These are phyloP conservation scores for Pachliopta kotzebuea DNA, from an alignment of 2,888 invertebrate species.

Conservation along the genomic window DNA sequence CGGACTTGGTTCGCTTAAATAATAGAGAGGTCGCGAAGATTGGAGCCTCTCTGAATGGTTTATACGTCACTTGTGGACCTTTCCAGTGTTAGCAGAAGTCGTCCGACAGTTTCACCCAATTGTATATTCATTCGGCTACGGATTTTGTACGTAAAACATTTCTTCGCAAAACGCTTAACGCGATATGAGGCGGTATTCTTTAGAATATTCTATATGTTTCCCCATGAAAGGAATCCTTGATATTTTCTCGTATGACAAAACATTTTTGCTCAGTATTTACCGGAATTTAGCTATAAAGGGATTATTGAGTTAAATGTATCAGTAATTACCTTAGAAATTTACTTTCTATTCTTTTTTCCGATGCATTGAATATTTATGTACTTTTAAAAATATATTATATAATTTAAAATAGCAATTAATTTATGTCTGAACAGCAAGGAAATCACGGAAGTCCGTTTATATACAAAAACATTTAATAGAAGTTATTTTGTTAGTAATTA, in stretches of 20 bases:
- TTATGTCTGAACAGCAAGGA: no score
- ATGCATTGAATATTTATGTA: no score
- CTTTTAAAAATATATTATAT: no score
- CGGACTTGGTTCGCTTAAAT: conserved; percentile 71
- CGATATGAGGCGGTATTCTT: conserved; percentile 5
- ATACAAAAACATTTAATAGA: not conserved
- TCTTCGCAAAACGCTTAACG: conserved; percentile 18
- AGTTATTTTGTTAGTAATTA: not conserved
- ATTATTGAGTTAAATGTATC: no score
- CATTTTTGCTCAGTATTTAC: not conserved
- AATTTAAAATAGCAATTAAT: no score
- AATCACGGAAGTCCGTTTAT: no score
- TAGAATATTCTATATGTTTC: conserved; percentile 26
- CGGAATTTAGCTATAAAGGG: not conserved
- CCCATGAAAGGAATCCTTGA: not conserved
- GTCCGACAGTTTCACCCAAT: conserved; percentile 63
- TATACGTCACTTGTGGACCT: conserved; percentile 77
- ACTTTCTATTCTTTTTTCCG: no score
- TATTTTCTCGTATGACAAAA: not conserved
- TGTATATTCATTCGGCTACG: conserved; percentile 69
- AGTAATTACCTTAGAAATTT: no score
- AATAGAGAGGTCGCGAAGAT: conserved; percentile 76
- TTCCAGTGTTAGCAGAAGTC: conserved; percentile 61
- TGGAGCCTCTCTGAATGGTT: conserved; percentile 75
- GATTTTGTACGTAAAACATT: conserved; percentile 34